A percentile compares a stretch with the other conserved stretches of the same genome.
Evolutionary conservation across 2,113 vertebrate species (phyloP).

Genomic region (Marmota monax): DNA sequence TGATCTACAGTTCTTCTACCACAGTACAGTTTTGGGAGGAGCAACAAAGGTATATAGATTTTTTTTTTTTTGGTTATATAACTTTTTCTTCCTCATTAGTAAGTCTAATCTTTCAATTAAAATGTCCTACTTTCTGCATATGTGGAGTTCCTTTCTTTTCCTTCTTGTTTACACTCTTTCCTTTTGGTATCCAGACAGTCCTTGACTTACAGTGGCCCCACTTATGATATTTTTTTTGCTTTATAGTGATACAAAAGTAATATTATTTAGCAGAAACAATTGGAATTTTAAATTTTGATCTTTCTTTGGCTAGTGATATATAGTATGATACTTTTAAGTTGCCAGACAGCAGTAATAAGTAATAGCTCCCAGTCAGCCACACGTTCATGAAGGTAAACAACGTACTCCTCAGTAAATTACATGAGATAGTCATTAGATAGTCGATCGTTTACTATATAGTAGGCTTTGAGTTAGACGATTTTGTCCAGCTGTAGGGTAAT

Average conservation of each 20-base stretch:
- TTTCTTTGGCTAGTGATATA: background rate
- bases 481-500: background rate
- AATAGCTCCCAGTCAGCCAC: background rate
- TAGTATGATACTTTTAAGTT: background rate
- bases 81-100: constrained; percentile 45
- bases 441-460: background rate
- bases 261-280: background rate
- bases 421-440: background rate
- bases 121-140: background rate
- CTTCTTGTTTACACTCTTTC: background rate
- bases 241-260: background rate
- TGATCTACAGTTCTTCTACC: constrained; percentile 30
- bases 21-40: background rate
- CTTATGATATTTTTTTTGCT: background rate
- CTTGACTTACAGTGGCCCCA: background rate
- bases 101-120: constrained; percentile 3
- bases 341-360: background rate
- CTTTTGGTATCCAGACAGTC: background rate
- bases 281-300: background rate
- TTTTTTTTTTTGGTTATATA: background rate
- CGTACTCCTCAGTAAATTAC: background rate
- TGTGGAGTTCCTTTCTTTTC: background rate
- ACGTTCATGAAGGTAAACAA: background rate
- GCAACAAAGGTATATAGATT: background rate
- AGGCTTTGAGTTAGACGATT: background rate